Conservation (phyloP, 2,888 invertebrate genomes). For the Cyclophora albipunctata region DNA sequence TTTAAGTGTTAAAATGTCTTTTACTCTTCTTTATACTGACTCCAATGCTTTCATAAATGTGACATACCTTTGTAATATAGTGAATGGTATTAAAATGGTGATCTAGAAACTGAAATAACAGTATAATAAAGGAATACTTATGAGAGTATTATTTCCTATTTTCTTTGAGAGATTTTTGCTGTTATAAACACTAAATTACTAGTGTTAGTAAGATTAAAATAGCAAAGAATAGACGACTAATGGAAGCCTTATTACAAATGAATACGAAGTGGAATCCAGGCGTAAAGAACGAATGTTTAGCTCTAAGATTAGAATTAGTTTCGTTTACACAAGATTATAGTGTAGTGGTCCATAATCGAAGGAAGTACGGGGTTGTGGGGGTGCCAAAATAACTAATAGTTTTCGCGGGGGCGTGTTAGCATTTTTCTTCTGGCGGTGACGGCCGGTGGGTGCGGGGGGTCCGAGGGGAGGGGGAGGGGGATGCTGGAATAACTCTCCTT, state of each 20-base stretch:
- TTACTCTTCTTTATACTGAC: conserved; percentile 3
- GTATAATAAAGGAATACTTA: too few species aligned
- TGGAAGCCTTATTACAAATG: too few species aligned
- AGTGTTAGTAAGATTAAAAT: too few species aligned
- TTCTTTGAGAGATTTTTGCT: too few species aligned
- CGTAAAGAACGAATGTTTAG: background rate
- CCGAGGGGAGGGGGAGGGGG: conserved; percentile 22
- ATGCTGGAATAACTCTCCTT: conserved; percentile 52
- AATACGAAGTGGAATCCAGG: too few species aligned
- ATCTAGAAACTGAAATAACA: too few species aligned
- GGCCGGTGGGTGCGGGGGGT: conserved; percentile 35
- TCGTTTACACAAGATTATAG: conserved; percentile 28
- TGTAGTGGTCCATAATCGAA: conserved; percentile 60
- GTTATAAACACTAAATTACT: too few species aligned
- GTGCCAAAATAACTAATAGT: conserved; percentile 76
- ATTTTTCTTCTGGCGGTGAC: conserved; percentile 75
- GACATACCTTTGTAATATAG: background rate
- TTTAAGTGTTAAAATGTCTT: conserved; percentile 43
- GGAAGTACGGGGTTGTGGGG: conserved; percentile 49
- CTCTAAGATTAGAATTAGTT: conserved; percentile 16
- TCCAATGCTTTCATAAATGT: background rate
- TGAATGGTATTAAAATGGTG: too few species aligned
- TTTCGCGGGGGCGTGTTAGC: conserved; percentile 75
- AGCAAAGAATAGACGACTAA: too few species aligned
- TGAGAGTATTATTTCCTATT: too few species aligned